phyloP scores from a whole-genome alignment of 2,888 invertebrate genomes.

The Dugesia japonica region DNA sequence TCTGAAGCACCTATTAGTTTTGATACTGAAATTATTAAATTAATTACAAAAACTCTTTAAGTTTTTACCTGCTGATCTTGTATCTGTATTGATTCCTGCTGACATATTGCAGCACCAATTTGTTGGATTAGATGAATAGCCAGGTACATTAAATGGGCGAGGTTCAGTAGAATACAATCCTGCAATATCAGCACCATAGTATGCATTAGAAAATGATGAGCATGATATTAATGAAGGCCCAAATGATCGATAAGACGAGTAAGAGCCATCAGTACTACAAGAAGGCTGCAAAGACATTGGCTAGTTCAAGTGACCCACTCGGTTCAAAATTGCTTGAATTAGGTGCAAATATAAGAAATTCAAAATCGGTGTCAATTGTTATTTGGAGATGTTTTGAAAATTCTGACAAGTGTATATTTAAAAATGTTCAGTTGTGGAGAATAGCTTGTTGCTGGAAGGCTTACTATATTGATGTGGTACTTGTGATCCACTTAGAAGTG shows the following conservation, averaged over 20 bases:
- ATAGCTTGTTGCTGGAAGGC: slow-evolving; percentile 14
- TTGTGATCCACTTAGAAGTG: slow-evolving; percentile 20
- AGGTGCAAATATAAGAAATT: slow-evolving; percentile 14
- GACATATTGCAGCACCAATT: slow-evolving; percentile 10
- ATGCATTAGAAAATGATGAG: slow-evolving; percentile 3
- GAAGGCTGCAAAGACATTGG: slow-evolving; percentile 20
- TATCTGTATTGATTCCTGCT: slow-evolving; percentile 2
- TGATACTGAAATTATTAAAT: neutral
- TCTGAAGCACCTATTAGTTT: neutral
- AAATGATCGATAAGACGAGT: slow-evolving; percentile 6
- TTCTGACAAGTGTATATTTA: neutral
- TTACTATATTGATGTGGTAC: slow-evolving; percentile 8
- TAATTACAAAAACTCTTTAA: neutral
- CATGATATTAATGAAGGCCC: slow-evolving; percentile 1
- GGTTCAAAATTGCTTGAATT: neutral
- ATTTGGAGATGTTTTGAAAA: slow-evolving; percentile 12
- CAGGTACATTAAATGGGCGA: neutral
- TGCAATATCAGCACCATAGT: slow-evolving; percentile 10
- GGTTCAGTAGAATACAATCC: neutral
- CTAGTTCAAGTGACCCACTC: slow-evolving; percentile 16
- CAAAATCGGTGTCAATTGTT: slow-evolving; percentile 14
- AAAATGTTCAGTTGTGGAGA: slow-evolving; percentile 20
- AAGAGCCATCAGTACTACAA: slow-evolving; percentile 16
- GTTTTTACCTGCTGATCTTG: slow-evolving; percentile 6
- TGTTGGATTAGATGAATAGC: neutral